Percentiles rank a stretch among this genome's conserved stretches.
Conservation (phyloP, 1,140 invertebrate species). For the Doryteuthis pealeii region DNA sequence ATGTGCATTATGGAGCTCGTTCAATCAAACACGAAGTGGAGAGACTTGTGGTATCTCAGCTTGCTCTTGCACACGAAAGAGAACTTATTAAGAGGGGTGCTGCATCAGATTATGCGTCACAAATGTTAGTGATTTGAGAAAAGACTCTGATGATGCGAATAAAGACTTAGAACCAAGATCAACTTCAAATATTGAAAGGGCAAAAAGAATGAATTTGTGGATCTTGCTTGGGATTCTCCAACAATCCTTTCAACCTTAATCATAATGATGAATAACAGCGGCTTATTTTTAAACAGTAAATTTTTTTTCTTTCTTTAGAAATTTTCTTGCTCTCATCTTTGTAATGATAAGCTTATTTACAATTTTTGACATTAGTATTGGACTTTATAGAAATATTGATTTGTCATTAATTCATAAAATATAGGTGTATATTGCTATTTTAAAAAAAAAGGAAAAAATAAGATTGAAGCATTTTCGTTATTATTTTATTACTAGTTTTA, state of each 20-base stretch:
- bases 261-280: neutral
- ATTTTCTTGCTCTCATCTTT: too few species aligned
- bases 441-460: too few species aligned
- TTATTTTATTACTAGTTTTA: too few species aligned
- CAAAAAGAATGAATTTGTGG: slow-evolving; percentile 43
- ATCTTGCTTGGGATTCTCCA: slow-evolving; percentile 40
- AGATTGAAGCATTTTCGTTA: too few species aligned
- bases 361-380: too few species aligned
- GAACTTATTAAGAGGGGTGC: slow-evolving; percentile 62
- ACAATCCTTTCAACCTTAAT: slow-evolving; percentile 43
- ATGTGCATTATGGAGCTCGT: slow-evolving; percentile 86
- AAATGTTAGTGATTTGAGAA: slow-evolving; percentile 26
- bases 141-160: slow-evolving; percentile 14
- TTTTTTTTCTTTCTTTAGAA: too few species aligned
- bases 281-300: too few species aligned
- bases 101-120: slow-evolving; percentile 41
- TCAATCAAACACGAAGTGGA: slow-evolving; percentile 93
- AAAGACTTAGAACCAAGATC: slow-evolving; percentile 28
- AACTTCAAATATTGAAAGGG: slow-evolving; percentile 53
- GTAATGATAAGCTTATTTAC: too few species aligned
- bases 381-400: too few species aligned
- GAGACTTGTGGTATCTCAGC: slow-evolving; percentile 79
- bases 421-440: too few species aligned
- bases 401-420: too few species aligned
- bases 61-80: slow-evolving; percentile 72